Conservation (phyloP, 2,113 vertebrate genomes). For the Nettapus auritus region DNA sequence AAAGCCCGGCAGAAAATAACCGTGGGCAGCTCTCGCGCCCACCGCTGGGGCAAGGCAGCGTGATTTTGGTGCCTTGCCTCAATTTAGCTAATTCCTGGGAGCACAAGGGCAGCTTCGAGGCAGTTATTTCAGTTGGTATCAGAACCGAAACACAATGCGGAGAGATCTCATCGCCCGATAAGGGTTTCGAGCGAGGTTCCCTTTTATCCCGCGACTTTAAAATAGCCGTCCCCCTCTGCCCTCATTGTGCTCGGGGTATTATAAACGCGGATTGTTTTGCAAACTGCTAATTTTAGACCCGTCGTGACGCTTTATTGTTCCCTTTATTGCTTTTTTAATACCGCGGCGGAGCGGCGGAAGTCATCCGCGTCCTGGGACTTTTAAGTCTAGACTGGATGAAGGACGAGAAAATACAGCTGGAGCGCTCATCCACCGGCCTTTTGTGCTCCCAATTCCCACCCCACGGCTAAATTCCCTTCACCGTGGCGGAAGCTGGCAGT, state of each 20-base stretch:
- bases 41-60: background rate
- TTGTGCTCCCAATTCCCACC: background rate
- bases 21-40: background rate
- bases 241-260: slow-evolving; percentile 27
- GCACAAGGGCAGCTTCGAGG: background rate
- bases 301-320: slow-evolving; percentile 23
- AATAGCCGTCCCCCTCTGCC: background rate
- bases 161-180: background rate
- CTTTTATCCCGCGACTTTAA: slow-evolving; percentile 17
- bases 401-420: background rate
- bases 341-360: background rate
- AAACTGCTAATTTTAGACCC: slow-evolving; percentile 53
- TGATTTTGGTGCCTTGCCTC: background rate
- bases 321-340: background rate
- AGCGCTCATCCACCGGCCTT: background rate
- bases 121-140: background rate
- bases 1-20: background rate
- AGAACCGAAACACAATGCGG: background rate
- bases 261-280: slow-evolving; percentile 24
- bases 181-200: slow-evolving; percentile 31
- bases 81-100: background rate
- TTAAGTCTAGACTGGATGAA: background rate
- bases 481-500: rapidly evolving
- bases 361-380: slow-evolving; percentile 7
- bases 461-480: background rate